A percentile compares a stretch with the other conserved stretches of the same genome.
These are phyloP conservation scores for Drosophila truncata DNA, from an alignment of 1,140 invertebrate genomes.

Conservation along the genomic window DNA sequence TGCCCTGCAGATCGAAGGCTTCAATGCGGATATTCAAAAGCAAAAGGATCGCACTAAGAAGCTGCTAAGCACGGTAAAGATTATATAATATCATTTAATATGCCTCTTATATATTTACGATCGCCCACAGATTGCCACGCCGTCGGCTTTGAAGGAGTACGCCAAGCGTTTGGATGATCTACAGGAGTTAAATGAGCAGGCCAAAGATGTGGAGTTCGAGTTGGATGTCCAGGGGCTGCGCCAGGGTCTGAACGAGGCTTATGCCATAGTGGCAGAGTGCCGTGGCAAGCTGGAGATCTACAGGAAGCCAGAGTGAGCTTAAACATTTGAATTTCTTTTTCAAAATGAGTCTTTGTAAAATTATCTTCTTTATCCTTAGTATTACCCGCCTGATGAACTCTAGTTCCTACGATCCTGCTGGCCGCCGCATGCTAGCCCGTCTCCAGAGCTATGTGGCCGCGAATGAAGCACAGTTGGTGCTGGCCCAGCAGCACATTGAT, in stretches of 20 bases:
- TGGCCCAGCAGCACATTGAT: constrained; percentile 87
- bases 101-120: not conserved
- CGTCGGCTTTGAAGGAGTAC: constrained; percentile 86
- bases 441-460: constrained; percentile 88
- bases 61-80: constrained; percentile 86
- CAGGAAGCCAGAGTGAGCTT: constrained; percentile 87
- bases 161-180: constrained; percentile 86
- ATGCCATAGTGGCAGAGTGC: constrained; percentile 88
- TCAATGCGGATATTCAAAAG: constrained; percentile 88
- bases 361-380: constrained; percentile 21
- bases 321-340: rapidly evolving
- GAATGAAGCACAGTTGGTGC: constrained; percentile 88
- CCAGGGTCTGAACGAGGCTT: constrained; percentile 87
- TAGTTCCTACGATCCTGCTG: constrained; percentile 85
- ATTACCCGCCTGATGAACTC: constrained; percentile 69
- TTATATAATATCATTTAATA: not conserved
- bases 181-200: constrained; percentile 86
- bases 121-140: constrained; percentile 85
- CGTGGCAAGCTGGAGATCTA: constrained; percentile 85
- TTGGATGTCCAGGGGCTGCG: constrained; percentile 86
- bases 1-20: constrained; percentile 87
- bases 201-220: constrained; percentile 84
- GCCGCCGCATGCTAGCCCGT: constrained; percentile 86
- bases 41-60: constrained; percentile 86
- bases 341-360: not conserved